Percentiles rank a stretch among this genome's conserved stretches.
These are phyloP conservation scores for Hippocampus barbouri DNA, from an alignment of 2,113 vertebrate genomes.

Conservation along the genomic window DNA sequence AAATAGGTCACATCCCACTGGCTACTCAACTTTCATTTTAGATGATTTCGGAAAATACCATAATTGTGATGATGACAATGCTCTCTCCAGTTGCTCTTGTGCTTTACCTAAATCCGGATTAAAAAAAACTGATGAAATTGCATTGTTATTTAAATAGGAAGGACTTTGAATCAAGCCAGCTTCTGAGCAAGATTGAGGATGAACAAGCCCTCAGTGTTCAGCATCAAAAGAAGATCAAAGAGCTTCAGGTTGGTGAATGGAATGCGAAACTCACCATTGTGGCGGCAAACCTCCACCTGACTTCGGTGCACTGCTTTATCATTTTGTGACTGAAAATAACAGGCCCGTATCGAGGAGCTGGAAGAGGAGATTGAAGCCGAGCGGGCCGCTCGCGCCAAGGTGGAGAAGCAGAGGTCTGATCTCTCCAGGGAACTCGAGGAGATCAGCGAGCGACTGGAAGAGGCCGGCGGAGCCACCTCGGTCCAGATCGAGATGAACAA, in stretches of 20 bases:
- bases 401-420: slow-evolving; percentile 81
- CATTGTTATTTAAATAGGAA: slow-evolving; percentile 62
- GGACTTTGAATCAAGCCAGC: slow-evolving; percentile 82
- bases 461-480: slow-evolving; percentile 83
- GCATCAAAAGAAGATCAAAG: slow-evolving; percentile 84
- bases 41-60: not conserved
- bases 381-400: slow-evolving; percentile 77
- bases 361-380: slow-evolving; percentile 91
- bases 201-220: slow-evolving; percentile 74
- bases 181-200: slow-evolving; percentile 81
- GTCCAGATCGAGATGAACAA: slow-evolving; percentile 91
- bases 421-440: slow-evolving; percentile 86
- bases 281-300: not conserved
- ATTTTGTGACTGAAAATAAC: not conserved
- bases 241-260: slow-evolving; percentile 71
- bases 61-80: not conserved
- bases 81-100: not conserved
- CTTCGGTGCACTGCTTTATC: not conserved
- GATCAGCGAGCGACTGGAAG: slow-evolving; percentile 82
- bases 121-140: not conserved
- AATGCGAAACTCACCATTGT: not conserved
- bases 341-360: slow-evolving; percentile 73
- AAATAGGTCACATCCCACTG: not conserved
- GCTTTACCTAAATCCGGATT: not conserved
- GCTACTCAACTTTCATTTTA: not conserved